Percentiles rank a stretch among this genome's conserved stretches.
phyloP scores from a whole-genome alignment of 2,888 invertebrate species.

The Drosophila nr. perissopoda region DNA sequence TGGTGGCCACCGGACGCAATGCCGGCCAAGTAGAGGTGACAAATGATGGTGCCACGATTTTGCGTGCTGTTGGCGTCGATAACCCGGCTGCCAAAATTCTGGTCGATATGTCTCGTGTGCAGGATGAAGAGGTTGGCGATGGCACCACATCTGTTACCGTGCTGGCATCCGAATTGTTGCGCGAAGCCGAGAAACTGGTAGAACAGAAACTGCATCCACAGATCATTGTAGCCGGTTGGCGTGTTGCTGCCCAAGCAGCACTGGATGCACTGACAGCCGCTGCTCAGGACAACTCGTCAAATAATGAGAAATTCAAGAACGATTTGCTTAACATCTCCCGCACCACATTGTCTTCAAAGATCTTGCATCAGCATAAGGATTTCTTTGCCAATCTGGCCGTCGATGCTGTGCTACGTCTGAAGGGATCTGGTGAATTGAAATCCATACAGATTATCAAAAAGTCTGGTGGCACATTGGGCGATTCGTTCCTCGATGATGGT shows the following conservation, averaged over 20 bases:
- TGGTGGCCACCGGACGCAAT: conserved; percentile 92
- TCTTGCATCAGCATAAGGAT: conserved; percentile 98
- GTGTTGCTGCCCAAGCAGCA: conserved; percentile 94
- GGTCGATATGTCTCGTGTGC: conserved; percentile 99
- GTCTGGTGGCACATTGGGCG: conserved; percentile 95
- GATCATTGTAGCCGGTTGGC: conserved; percentile 98
- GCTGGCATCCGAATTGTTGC: conserved; percentile 94
- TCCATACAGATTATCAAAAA: conserved; percentile 99
- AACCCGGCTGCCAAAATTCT: conserved; percentile 99
- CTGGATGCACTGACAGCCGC: conserved; percentile 91
- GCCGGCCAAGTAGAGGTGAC: conserved; percentile 96
- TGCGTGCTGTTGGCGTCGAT: conserved; percentile 98
- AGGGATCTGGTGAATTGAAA: conserved; percentile 97
- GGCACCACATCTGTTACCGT: conserved; percentile 99
- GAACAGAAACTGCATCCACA: conserved; percentile 98
- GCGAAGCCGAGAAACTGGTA: conserved; percentile 97
- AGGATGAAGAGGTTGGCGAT: conserved; percentile 99
- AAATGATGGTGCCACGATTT: conserved; percentile 99
- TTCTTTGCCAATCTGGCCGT: conserved; percentile 97
- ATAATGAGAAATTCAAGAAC: conserved; percentile 91
- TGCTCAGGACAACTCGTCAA: conserved; percentile 93
- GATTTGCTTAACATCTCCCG: conserved; percentile 98
- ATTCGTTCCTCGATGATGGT: conserved; percentile 98
- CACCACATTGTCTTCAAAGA: conserved; percentile 99
- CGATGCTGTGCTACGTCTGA: conserved; percentile 96